Evolutionary conservation across 2,888 invertebrate genomes (phyloP), one percentile per base, ranked within the genome.

Genomic region (Nemotelus nigrinus): DNA sequence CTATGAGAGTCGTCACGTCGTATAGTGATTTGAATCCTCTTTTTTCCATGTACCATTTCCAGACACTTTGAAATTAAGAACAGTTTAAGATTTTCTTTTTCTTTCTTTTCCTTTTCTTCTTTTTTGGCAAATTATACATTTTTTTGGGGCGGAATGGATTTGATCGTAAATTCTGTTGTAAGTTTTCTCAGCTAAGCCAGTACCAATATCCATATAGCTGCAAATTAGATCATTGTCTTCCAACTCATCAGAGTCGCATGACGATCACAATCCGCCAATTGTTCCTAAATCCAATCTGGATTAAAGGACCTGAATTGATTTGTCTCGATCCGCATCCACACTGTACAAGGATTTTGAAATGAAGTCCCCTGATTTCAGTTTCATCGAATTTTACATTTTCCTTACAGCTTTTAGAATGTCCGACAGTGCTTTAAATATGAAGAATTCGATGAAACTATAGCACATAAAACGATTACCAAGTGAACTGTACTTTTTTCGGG

Each of bases 301-400:
- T 50, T 50, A 50, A 50, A 7, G 50, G 50, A 10, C 10, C 6
- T 10, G 50, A 50, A 50, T 50, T 50, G 7, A 7, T 10, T 60
- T 60, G 60, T n/a, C 60, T 60, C 39, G n/a, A 60, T 25, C n/a
- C 39, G 60, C 50, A 50, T 60, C 60, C n/a, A 64, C 44, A 41
- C 44, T 64, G 8, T 64, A 64, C 39, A 64, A 43, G 8, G 41
- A 64, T 64, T 64, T 57, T 57, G 25, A 57, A 57, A 8, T 10
- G n/a, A 25, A 57, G 3, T 3, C 57, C 57, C 25, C 25, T 8
- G 25, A 57, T 57, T 57, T 2, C 57, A 57, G n/a, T 8, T 57
- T 57, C 57, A 25, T 57, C 57, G 10, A 8, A 57, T 25, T 57
- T 57, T 25, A 57, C 57, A 25, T 57, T 57, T 57, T 10, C 57